phyloP scores from a whole-genome alignment of 1,140 invertebrate genomes.

The Drosophila setifemur region DNA sequence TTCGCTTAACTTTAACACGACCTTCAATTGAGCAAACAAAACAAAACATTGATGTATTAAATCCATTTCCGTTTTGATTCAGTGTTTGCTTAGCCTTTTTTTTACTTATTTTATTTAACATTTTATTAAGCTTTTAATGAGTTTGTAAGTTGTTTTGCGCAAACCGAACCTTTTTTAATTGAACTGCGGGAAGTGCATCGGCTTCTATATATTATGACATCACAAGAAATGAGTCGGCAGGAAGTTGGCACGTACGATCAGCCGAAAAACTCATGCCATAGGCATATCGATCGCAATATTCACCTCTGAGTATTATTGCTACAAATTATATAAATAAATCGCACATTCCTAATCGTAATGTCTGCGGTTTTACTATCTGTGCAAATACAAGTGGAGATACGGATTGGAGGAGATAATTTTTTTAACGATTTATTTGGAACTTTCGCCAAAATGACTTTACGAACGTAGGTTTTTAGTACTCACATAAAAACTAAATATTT shows the following conservation, averaged over 20 bases:
- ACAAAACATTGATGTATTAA: conserved; percentile 54
- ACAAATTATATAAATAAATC: conserved; percentile 27
- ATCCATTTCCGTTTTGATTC: conserved; percentile 69
- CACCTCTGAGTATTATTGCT: neutral
- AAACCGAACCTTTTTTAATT: conserved; percentile 36
- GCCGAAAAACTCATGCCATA: conserved; percentile 1
- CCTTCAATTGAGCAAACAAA: conserved; percentile 61
- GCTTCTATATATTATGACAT: conserved; percentile 15
- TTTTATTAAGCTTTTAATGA: conserved; percentile 37
- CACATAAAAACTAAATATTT: too few species aligned
- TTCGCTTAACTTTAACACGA: conserved; percentile 36
- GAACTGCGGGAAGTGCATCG: conserved; percentile 12
- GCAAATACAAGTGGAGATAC: conserved; percentile 6
- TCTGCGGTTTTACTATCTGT: neutral
- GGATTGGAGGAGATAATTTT: neutral
- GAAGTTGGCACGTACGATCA: conserved; percentile 28
- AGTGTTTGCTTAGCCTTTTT: conserved; percentile 20
- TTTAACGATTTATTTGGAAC: neutral
- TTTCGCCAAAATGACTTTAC: neutral
- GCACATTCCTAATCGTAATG: conserved; percentile 14
- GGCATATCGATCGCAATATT: conserved; percentile 7
- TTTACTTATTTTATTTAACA: conserved; percentile 26
- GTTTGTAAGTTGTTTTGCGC: conserved; percentile 39
- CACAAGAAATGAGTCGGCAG: conserved; percentile 41
- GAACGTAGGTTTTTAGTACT: too few species aligned